These are phyloP conservation scores for Coregonus suidteri DNA, from an alignment of 2,797 vertebrate species.

Conservation along the genomic window DNA sequence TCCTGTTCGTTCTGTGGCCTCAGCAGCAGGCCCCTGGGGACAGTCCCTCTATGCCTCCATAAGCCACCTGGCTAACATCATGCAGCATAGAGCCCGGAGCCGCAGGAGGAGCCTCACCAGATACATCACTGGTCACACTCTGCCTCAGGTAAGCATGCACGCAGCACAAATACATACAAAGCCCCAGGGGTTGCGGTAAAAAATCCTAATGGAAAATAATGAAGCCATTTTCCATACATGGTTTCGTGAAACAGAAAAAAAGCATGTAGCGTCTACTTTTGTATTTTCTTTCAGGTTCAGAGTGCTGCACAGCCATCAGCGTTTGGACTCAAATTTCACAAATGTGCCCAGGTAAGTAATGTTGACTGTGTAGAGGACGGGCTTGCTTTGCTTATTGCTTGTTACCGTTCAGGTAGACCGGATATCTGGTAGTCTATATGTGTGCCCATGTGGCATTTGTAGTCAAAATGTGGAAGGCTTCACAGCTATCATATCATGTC, in stretches of 20 bases:
- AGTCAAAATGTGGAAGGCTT: too few relatives aligned
- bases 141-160: constrained; percentile 61
- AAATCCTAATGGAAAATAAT: background rate
- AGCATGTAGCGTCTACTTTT: constrained; percentile 12
- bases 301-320: constrained; percentile 58
- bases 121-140: constrained; percentile 48
- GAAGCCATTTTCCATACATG: too few relatives aligned
- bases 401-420: background rate
- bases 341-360: constrained; percentile 85
- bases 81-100: constrained; percentile 61
- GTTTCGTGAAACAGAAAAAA: background rate
- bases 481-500: background rate
- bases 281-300: constrained; percentile 64
- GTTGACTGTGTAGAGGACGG: background rate
- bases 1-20: constrained; percentile 68
- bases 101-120: constrained; percentile 74
- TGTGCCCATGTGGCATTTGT: background rate
- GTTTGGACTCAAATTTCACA: constrained; percentile 82
- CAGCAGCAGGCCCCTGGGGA: constrained; percentile 53
- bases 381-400: background rate
- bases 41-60: constrained; percentile 72
- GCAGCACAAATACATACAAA: too few relatives aligned
- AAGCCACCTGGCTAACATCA: constrained; percentile 62
- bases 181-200: background rate
- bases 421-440: background rate